A percentile compares a stretch with the other conserved stretches of the same genome.
Evolutionary conservation across 2,888 invertebrate genomes (phyloP).

Genomic region (Dryomyza anilis): DNA sequence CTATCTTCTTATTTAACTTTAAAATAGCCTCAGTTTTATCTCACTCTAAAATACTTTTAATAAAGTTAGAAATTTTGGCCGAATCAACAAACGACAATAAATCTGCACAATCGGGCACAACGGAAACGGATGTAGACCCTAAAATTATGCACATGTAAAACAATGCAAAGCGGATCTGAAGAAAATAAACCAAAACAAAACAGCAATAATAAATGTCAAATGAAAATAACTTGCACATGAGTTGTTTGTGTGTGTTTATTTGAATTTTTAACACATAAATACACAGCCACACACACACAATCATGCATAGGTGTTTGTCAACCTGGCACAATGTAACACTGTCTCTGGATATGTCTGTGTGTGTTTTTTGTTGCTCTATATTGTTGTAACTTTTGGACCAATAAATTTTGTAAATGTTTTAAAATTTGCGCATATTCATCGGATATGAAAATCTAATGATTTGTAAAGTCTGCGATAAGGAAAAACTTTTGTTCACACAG

Average conservation of each 20-base stretch:
- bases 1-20: no score
- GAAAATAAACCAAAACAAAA: no score
- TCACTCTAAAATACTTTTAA: no score
- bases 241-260: neutral
- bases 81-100: neutral
- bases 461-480: slow-evolving; percentile 20
- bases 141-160: neutral
- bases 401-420: slow-evolving; percentile 4
- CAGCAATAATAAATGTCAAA: no score
- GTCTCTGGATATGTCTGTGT: neutral
- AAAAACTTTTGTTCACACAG: slow-evolving; percentile 3
- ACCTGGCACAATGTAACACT: no score
- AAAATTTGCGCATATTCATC: slow-evolving; percentile 4
- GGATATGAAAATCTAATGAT: slow-evolving; percentile 23
- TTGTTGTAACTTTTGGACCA: no score
- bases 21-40: no score
- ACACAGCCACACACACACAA: neutral
- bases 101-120: neutral
- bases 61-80: no score
- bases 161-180: no score
- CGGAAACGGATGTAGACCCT: neutral
- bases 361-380: neutral
- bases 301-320: neutral
- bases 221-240: neutral
- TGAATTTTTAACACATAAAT: neutral